Conservation (phyloP, 2,113 vertebrate species). For the Pitta sordida region DNA sequence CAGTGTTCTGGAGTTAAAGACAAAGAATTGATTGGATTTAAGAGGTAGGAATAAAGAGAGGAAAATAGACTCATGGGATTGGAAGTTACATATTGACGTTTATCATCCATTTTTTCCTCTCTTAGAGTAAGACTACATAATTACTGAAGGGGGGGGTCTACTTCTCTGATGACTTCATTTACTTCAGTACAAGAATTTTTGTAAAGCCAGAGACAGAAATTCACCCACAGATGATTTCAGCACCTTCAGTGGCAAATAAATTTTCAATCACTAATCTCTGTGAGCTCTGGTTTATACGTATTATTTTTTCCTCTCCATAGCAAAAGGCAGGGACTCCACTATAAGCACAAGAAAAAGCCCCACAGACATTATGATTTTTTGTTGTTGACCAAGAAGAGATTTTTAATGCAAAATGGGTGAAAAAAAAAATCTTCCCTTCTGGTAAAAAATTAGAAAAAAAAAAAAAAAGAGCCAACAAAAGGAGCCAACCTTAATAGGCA, state of each 20-base stretch:
- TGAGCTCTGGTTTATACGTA: background rate
- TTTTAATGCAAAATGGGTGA: background rate
- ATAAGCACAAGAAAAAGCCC: rapidly evolving
- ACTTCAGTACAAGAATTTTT: background rate
- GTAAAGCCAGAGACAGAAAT: background rate
- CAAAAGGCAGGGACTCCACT: background rate
- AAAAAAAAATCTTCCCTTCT: background rate
- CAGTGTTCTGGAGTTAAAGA: background rate
- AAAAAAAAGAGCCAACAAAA: background rate
- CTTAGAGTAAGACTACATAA: background rate
- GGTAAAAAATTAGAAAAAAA: background rate
- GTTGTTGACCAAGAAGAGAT: background rate
- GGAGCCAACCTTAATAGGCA: background rate
- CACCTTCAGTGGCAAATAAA: background rate
- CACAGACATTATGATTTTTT: background rate
- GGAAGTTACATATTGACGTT: background rate
- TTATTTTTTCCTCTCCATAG: background rate
- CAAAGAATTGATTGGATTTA: background rate
- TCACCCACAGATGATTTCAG: background rate
- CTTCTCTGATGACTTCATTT: background rate
- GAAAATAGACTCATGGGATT: background rate
- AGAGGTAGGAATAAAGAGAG: background rate
- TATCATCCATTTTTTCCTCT: background rate
- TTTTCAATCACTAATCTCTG: background rate
- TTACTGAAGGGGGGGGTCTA: background rate